Evolutionary conservation across 2,113 vertebrate species (phyloP), one percentile per base, ranked within the genome.

Genomic region (Eulemur rufifrons): DNA sequence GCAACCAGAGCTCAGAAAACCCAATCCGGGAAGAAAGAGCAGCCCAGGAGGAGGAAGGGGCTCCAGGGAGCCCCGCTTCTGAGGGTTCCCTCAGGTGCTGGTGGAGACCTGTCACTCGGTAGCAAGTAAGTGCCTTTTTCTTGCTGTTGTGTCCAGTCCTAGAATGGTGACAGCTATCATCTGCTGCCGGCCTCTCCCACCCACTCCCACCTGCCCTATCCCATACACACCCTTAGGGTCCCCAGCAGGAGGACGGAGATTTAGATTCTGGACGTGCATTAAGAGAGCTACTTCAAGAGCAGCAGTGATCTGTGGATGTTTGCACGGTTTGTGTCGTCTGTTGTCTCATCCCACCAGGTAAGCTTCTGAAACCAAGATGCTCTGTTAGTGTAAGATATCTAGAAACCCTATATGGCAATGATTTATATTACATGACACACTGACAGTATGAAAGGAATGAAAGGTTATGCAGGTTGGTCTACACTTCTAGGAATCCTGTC

Each of bases 41-140:
- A 93, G 63, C 63, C 78, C 91, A 21, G 71, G 71, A 84, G 63
- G 74, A 86, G 77, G 68, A 83, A n/a, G 52, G 86, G 42, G 78
- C 68, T 85, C 77, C 63, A 8, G 15, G 68, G 81, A 96, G 77
- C 77, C 78, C 71, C 39, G 82, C 59, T 73, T 42, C 42, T 63
- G 37, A 29, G 76, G 85, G 54, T 37, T 77, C 77, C 50, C 54
- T 69, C 34, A 78, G 78, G 86, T 50, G 45, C 91, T 81, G 61
- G 47, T 74, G 89, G 83, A 95, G 63, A 93, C 59, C 76, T 45
- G 9, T 89, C 80, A 29, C 96, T 94, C 37, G 80, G 74, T 64
- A 66, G 73, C 89, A 97, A 96, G 97, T 98, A 97, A 97, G 97
- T 97, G 80, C 68, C 13, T 94, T 89, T 95, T 91, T 90, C 86